A percentile compares a stretch with the other conserved stretches of the same genome.
Conservation (phyloP, 1,140 invertebrate species). For the Drosophila orena region DNA sequence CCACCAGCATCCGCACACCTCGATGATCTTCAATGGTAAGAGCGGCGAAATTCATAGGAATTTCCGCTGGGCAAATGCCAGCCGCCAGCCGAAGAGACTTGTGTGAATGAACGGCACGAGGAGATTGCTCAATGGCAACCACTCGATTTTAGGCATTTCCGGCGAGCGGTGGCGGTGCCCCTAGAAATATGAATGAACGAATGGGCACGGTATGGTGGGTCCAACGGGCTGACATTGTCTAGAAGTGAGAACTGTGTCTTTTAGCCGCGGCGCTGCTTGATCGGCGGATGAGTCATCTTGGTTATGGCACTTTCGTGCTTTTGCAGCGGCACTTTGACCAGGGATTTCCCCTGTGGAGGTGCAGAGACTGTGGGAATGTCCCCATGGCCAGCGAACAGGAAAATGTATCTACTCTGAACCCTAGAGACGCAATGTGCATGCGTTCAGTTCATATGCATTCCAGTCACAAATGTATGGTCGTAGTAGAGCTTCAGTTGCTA, state of each 20-base stretch:
- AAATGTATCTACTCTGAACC: not conserved
- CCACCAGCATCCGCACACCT: conserved; percentile 66
- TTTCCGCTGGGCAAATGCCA: conserved; percentile 25
- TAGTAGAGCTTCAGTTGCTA: too few relatives aligned
- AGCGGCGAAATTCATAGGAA: conserved; percentile 39
- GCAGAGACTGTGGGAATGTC: conserved; percentile 31
- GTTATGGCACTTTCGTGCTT: conserved; percentile 47
- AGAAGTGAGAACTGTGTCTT: conserved; percentile 14
- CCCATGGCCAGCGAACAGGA: conserved; percentile 6
- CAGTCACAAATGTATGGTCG: too few relatives aligned
- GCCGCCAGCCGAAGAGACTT: not conserved
- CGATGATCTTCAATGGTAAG: conserved; percentile 86
- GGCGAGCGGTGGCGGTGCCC: conserved; percentile 14
- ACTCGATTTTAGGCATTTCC: conserved; percentile 46
- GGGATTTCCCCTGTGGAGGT: conserved; percentile 37
- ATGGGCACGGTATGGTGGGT: not conserved
- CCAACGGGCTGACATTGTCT: conserved; percentile 13
- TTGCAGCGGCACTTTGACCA: conserved; percentile 34
- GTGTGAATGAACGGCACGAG: conserved; percentile 23
- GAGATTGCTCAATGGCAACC: conserved; percentile 40
- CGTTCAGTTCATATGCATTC: too few relatives aligned
- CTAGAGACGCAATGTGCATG: not conserved
- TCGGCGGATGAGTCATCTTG: conserved; percentile 37
- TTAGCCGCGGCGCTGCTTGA: conserved; percentile 32
- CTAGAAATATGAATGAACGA: conserved; percentile 31